A percentile compares a stretch with the other conserved stretches of the same genome.
phyloP scores from a whole-genome alignment of 2,888 invertebrate genomes.

The Hermaeophaga mercurialis region DNA sequence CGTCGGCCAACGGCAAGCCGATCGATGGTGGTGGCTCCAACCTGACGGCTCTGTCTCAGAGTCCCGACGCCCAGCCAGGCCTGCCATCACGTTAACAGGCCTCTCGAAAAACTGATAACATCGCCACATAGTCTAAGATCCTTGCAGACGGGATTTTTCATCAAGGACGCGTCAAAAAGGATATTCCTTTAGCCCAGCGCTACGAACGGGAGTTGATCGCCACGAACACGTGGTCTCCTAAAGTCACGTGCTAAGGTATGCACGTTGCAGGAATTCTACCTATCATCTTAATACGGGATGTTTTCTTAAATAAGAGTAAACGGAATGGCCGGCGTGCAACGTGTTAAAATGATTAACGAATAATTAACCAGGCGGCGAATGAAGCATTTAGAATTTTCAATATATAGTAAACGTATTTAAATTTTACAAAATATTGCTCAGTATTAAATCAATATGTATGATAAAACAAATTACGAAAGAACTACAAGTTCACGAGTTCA shows the following conservation, averaged over 20 bases:
- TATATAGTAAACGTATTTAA: no score
- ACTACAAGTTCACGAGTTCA: no score
- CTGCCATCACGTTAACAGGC: constrained; percentile 34
- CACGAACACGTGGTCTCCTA: background rate
- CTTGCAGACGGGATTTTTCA: constrained; percentile 32
- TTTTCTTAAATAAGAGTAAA: no score
- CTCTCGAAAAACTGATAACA: constrained; percentile 36
- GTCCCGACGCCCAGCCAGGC: constrained; percentile 41
- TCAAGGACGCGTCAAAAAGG: constrained; percentile 36
- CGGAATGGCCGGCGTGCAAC: no score
- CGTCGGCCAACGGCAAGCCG: constrained; percentile 49
- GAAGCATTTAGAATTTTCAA: no score
- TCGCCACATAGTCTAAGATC: constrained; percentile 37
- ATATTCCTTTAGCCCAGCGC: constrained; percentile 12
- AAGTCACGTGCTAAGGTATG: constrained; percentile 3
- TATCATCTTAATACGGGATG: no score
- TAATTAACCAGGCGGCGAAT: no score
- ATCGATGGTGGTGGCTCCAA: constrained; percentile 57
- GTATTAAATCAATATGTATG: no score
- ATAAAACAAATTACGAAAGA: no score
- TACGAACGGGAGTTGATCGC: background rate
- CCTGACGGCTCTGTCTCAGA: constrained; percentile 53
- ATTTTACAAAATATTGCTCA: no score
- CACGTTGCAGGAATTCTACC: no score
- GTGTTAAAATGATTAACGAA: no score